phyloP scores from a whole-genome alignment of 2,797 vertebrate genomes.

The Phylloscopus collybita region DNA sequence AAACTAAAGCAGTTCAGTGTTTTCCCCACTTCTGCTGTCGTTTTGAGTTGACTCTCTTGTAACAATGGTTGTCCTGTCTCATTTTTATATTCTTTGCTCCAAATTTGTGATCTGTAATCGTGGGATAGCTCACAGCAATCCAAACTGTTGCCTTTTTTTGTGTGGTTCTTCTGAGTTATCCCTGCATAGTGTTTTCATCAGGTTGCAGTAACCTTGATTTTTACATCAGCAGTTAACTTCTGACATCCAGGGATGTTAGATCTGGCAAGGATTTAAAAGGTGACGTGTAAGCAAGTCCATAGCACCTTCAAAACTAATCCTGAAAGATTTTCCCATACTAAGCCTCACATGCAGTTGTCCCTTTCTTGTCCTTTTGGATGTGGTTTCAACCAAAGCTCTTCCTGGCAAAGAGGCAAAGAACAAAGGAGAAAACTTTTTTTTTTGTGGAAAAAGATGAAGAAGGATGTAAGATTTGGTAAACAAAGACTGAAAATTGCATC shows the following conservation, averaged over 20 bases:
- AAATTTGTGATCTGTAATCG: neutral
- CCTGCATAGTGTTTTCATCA: neutral
- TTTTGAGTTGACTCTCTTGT: neutral
- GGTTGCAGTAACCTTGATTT: neutral
- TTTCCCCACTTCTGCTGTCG: neutral
- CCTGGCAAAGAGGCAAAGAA: neutral
- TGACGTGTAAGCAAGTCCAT: neutral
- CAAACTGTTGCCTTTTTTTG: neutral
- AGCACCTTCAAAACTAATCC: neutral
- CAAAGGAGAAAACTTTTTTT: neutral
- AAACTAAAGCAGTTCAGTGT: neutral
- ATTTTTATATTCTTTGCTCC: neutral
- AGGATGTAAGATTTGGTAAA: neutral
- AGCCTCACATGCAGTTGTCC: neutral
- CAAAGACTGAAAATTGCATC: neutral
- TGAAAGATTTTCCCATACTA: neutral
- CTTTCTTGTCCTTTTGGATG: neutral
- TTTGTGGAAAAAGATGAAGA: neutral
- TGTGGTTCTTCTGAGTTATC: neutral
- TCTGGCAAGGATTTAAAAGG: neutral
- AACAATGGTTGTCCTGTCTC: neutral
- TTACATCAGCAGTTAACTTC: neutral
- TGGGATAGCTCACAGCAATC: neutral
- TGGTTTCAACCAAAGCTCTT: neutral
- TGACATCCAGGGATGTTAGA: neutral